Percentiles rank a stretch among this genome's conserved stretches.
phyloP scores from a whole-genome alignment of 2,888 invertebrate species.

The Helicoverpa assulta region DNA sequence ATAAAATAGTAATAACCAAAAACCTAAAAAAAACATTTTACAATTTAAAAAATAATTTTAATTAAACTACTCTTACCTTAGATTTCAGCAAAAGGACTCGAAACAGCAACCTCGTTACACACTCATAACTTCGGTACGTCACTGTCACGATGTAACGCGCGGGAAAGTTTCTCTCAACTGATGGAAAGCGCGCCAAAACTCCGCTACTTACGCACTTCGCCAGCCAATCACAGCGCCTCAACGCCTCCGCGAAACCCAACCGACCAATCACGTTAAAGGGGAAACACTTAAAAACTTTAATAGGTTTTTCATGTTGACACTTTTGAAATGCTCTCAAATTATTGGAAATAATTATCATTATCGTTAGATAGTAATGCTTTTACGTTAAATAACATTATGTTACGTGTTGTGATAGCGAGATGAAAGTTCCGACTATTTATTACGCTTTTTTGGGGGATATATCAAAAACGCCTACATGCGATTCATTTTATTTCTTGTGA shows the following conservation, averaged over 20 bases:
- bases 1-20: neutral
- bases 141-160: conserved; percentile 70
- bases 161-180: conserved; percentile 83
- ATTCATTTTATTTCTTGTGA: conserved; percentile 13
- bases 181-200: conserved; percentile 86
- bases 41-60: neutral
- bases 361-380: conserved; percentile 63
- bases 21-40: neutral
- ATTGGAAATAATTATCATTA: conserved; percentile 69
- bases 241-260: conserved; percentile 78
- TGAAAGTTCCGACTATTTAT: conserved; percentile 59
- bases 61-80: conserved; percentile 68
- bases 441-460: conserved; percentile 34
- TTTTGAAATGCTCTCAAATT: conserved; percentile 72
- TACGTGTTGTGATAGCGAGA: conserved; percentile 58
- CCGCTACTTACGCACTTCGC: conserved; percentile 78
- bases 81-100: conserved; percentile 50
- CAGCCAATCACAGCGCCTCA: conserved; percentile 77
- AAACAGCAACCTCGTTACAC: conserved; percentile 63
- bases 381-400: conserved; percentile 54
- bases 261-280: conserved; percentile 80
- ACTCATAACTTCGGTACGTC: conserved; percentile 77
- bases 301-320: conserved; percentile 85
- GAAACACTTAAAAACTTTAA: conserved; percentile 86
- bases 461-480: conserved; percentile 16